phyloP scores from a whole-genome alignment of 2,888 invertebrate species.

The Cantharis rufa region DNA sequence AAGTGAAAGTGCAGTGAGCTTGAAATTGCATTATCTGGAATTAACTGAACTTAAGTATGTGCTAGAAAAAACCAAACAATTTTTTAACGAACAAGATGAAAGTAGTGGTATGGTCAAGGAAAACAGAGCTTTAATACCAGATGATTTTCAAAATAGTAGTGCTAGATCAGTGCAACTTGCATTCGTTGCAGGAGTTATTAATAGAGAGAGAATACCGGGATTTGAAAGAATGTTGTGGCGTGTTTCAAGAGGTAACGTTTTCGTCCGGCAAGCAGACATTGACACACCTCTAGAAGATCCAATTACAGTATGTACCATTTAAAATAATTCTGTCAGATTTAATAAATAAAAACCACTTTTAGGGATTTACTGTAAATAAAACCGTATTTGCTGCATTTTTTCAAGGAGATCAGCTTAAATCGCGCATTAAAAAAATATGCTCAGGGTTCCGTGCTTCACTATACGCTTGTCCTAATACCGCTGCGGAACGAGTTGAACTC shows the following conservation, averaged over 20 bases:
- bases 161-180: slow-evolving; percentile 57
- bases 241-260: slow-evolving; percentile 90
- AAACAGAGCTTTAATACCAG: slow-evolving; percentile 58
- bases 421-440: slow-evolving; percentile 88
- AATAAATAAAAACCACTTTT: slow-evolving; percentile 32
- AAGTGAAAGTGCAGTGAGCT: slow-evolving; percentile 88
- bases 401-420: slow-evolving; percentile 90
- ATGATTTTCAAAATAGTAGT: slow-evolving; percentile 52
- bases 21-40: slow-evolving; percentile 90
- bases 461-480: slow-evolving; percentile 88
- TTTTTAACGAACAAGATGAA: slow-evolving; percentile 84
- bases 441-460: slow-evolving; percentile 89
- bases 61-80: slow-evolving; percentile 87
- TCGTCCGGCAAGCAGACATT: slow-evolving; percentile 83
- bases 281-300: slow-evolving; percentile 84
- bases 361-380: slow-evolving; percentile 87
- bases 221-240: slow-evolving; percentile 95
- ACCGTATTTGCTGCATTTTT: slow-evolving; percentile 86
- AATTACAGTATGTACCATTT: slow-evolving; percentile 67
- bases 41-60: slow-evolving; percentile 90
- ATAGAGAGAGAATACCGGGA: slow-evolving; percentile 82
- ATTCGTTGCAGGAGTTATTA: slow-evolving; percentile 94
- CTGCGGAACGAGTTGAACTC: slow-evolving; percentile 84
- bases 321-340: background rate
- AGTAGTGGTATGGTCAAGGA: slow-evolving; percentile 67